Percentiles rank a stretch among this genome's conserved stretches.
Evolutionary conservation across 2,888 invertebrate genomes (phyloP).

Genomic region (Onthophagus sagittarius): DNA sequence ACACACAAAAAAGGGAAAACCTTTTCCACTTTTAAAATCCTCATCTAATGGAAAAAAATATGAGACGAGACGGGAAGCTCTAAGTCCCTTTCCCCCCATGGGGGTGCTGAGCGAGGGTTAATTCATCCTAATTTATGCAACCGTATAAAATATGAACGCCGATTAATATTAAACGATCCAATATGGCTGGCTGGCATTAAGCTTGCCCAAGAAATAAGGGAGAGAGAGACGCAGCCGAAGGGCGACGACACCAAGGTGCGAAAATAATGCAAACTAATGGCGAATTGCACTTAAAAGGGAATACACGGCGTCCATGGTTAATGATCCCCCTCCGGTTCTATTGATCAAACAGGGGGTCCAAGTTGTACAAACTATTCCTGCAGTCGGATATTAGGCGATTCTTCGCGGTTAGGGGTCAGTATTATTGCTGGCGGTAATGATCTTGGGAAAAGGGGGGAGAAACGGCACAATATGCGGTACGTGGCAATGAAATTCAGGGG

Average conservation of each 20-base stretch:
- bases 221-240: neutral
- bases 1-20: neutral
- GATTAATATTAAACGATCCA: constrained; percentile 11
- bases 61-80: neutral
- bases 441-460: neutral
- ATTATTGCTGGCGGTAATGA: constrained; percentile 10
- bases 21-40: neutral
- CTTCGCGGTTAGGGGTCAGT: constrained; percentile 13
- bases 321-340: neutral
- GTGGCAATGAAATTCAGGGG: neutral
- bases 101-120: constrained; percentile 3
- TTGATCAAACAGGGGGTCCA: neutral
- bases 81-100: neutral
- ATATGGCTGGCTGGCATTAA: neutral
- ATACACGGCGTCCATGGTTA: neutral
- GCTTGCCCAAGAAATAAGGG: neutral
- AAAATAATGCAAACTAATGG: neutral
- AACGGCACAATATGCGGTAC: neutral
- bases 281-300: neutral
- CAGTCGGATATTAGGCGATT: constrained; percentile 6
- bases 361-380: constrained; percentile 7
- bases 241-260: neutral
- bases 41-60: neutral
- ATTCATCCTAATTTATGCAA: constrained; percentile 9
- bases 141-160: constrained; percentile 8